A percentile compares a stretch with the other conserved stretches of the same genome.
Conservation (phyloP, 2,888 invertebrate species). For the Loripinus fragilis region DNA sequence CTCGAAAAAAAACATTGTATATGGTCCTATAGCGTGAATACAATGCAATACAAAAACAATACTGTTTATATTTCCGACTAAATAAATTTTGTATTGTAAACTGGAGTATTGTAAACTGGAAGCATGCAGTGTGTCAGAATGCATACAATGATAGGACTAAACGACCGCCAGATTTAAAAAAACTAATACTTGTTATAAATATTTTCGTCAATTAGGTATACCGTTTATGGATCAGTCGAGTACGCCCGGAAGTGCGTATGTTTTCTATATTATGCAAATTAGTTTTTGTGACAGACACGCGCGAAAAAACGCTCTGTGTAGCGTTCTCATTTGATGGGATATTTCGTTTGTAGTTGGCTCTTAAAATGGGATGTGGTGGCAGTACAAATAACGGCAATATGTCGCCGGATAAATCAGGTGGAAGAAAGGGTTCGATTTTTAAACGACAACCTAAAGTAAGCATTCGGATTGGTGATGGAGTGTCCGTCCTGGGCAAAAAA, state of each 20-base stretch:
- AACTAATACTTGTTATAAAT: too few relatives aligned
- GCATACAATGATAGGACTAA: too few relatives aligned
- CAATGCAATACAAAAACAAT: too few relatives aligned
- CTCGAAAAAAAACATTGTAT: too few relatives aligned
- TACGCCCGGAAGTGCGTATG: slow-evolving; percentile 19
- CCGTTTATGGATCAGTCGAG: not conserved
- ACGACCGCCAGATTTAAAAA: too few relatives aligned
- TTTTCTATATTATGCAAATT: slow-evolving; percentile 61
- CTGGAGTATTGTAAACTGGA: too few relatives aligned
- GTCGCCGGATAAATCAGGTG: slow-evolving; percentile 27
- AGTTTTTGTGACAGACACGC: slow-evolving; percentile 50
- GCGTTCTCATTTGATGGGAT: not conserved
- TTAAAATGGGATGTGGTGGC: slow-evolving; percentile 72
- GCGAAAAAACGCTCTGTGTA: slow-evolving; percentile 47
- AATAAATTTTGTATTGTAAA: too few relatives aligned
- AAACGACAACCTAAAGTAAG: slow-evolving; percentile 62
- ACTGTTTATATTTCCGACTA: too few relatives aligned
- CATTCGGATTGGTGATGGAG: slow-evolving; percentile 65
- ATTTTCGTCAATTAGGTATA: too few relatives aligned
- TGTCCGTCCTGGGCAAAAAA: slow-evolving; percentile 56
- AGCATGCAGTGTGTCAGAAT: too few relatives aligned
- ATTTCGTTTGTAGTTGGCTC: not conserved
- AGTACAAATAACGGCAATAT: slow-evolving; percentile 57
- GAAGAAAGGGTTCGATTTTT: slow-evolving; percentile 42
- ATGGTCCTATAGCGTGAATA: too few relatives aligned